Evolutionary conservation across 2,888 invertebrate genomes (phyloP).

Genomic region (Drosophila fungiperda): DNA sequence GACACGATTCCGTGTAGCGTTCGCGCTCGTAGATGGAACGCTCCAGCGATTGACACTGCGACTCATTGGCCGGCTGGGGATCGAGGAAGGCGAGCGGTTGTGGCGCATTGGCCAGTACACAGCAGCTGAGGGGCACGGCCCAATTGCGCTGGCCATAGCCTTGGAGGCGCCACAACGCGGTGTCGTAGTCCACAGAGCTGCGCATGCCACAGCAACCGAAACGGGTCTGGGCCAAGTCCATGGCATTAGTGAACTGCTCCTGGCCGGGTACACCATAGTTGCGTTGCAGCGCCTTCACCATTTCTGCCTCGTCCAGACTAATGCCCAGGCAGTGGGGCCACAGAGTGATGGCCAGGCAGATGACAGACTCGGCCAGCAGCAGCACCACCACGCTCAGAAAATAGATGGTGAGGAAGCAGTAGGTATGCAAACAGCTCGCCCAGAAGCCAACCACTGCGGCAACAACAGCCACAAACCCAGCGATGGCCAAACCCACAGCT

Average conservation of each 20-base stretch:
- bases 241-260: conserved; percentile 90
- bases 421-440: conserved; percentile 92
- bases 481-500: conserved; percentile 89
- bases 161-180: conserved; percentile 92
- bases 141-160: conserved; percentile 90
- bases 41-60: conserved; percentile 88
- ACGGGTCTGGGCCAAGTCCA: conserved; percentile 91
- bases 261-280: conserved; percentile 91
- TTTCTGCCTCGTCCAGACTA: conserved; percentile 88
- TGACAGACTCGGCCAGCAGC: conserved; percentile 89
- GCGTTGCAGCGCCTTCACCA: conserved; percentile 90
- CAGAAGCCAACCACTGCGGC: conserved; percentile 92
- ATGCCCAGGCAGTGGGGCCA: conserved; percentile 93
- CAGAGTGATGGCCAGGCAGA: conserved; percentile 89
- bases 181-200: conserved; percentile 92
- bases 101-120: conserved; percentile 87
- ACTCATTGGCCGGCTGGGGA: conserved; percentile 90
- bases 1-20: conserved; percentile 86
- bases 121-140: conserved; percentile 90
- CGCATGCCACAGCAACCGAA: conserved; percentile 93
- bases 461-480: conserved; percentile 89
- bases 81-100: conserved; percentile 89
- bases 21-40: conserved; percentile 79
- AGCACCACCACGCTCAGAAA: conserved; percentile 89
- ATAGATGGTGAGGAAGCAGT: conserved; percentile 90